phyloP scores from a whole-genome alignment of 2,888 invertebrate species.

The Galerucella calmariensis region DNA sequence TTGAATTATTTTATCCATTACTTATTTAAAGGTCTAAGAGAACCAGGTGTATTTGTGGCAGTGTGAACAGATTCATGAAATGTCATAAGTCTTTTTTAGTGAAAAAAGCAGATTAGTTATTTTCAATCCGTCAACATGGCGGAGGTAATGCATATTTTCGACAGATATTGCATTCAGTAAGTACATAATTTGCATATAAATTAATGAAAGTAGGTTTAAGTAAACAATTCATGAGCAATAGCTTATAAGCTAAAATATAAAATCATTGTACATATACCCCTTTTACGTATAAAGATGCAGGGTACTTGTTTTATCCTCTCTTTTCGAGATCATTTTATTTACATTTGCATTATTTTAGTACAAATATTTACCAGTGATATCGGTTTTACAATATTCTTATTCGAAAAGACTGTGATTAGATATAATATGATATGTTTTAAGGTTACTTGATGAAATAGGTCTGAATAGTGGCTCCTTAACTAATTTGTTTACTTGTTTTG shows the following conservation, averaged over 20 bases:
- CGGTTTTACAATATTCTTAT: background rate
- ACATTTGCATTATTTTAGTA: background rate
- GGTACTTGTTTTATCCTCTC: background rate
- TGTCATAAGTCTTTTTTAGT: slow-evolving; percentile 32
- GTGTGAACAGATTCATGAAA: slow-evolving; percentile 22
- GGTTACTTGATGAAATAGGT: background rate
- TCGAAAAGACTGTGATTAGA: background rate
- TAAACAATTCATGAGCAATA: background rate
- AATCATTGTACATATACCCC: background rate
- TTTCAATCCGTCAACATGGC: slow-evolving; percentile 46
- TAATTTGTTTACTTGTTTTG: slow-evolving; percentile 8
- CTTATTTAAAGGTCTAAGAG: slow-evolving; percentile 7
- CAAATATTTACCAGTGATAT: background rate
- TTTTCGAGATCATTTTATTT: background rate
- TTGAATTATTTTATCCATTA: slow-evolving; percentile 20
- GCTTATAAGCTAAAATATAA: background rate
- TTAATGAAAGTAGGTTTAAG: background rate
- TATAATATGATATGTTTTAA: background rate
- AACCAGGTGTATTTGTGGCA: background rate
- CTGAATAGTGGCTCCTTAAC: background rate
- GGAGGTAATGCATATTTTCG: slow-evolving; percentile 40
- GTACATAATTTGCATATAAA: slow-evolving; percentile 26
- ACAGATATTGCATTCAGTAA: slow-evolving; percentile 44
- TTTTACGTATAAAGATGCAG: background rate
- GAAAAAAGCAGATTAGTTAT: slow-evolving; percentile 28